These are phyloP conservation scores for Sphaerophoria taeniata DNA, from an alignment of 2,888 invertebrate species.

Conservation along the genomic window DNA sequence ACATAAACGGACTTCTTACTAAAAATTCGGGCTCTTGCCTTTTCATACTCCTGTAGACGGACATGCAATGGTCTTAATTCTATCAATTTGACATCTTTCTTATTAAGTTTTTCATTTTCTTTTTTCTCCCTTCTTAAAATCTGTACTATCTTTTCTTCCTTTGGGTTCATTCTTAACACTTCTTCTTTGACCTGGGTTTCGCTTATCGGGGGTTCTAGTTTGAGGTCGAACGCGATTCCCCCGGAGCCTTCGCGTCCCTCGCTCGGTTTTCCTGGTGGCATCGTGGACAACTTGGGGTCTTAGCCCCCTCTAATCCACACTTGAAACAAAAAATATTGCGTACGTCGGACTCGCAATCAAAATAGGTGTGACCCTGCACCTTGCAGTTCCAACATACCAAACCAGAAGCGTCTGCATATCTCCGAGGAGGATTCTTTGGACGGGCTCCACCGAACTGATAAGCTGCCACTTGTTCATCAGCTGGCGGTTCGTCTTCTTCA, in stretches of 20 bases:
- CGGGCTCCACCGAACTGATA: background rate
- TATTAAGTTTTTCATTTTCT: no score
- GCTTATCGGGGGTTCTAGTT: background rate
- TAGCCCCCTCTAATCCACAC: background rate
- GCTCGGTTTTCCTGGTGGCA: background rate
- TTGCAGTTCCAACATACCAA: background rate
- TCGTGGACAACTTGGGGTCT: no score
- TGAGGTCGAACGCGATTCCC: background rate
- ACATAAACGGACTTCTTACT: no score
- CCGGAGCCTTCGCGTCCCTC: background rate
- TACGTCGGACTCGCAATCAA: background rate
- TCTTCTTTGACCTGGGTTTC: background rate
- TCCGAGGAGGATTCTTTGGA: background rate
- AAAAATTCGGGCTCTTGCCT: no score
- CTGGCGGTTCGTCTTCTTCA: no score
- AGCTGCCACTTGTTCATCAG: background rate
- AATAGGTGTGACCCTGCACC: background rate
- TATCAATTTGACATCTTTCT: background rate
- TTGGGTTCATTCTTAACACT: background rate
- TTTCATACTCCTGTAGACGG: no score
- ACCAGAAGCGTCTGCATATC: background rate
- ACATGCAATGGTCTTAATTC: background rate
- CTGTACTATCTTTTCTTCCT: background rate
- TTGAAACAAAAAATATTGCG: background rate
- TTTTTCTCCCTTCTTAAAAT: background rate